Percentiles rank a stretch among this genome's conserved stretches.
Conservation (phyloP, 1,140 invertebrate genomes). For the Aradophagus sp. region DNA sequence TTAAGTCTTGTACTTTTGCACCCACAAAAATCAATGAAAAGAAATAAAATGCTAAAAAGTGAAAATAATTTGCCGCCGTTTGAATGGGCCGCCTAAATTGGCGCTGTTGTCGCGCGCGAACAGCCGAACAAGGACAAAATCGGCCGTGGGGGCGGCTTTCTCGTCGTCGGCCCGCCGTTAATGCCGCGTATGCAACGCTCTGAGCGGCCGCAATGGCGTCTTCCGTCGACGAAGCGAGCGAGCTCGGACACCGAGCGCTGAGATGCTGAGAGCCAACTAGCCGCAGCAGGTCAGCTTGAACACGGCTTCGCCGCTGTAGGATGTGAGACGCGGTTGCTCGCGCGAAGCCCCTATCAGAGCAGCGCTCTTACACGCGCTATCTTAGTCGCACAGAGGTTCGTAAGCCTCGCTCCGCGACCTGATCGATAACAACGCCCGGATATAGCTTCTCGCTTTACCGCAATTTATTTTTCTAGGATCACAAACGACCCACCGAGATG, state of each 20-base stretch:
- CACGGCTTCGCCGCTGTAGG: neutral
- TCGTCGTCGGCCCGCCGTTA: neutral
- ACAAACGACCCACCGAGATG: conserved; percentile 75
- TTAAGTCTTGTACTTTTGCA: too few species aligned
- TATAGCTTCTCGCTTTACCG: too few species aligned
- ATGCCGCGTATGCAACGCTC: conserved; percentile 39
- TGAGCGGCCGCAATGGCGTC: conserved; percentile 41
- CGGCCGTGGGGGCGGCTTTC: too few species aligned
- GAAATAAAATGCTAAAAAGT: too few species aligned
- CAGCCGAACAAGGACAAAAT: too few species aligned
- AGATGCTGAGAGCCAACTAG: conserved; percentile 25
- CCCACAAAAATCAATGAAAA: too few species aligned
- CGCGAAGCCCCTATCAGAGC: neutral
- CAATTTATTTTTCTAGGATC: too few species aligned
- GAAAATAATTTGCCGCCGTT: too few species aligned
- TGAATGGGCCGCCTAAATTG: too few species aligned
- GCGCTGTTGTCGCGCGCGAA: too few species aligned
- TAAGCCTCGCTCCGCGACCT: neutral
- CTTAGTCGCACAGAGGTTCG: conserved; percentile 31
- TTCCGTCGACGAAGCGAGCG: conserved; percentile 11
- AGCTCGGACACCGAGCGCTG: conserved; percentile 3
- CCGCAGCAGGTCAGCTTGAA: neutral
- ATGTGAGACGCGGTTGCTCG: conserved; percentile 3
- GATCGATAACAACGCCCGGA: conserved; percentile 32
- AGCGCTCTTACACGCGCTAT: conserved; percentile 7